These are phyloP conservation scores for Rugalucina vietnamica DNA, from an alignment of 2,888 invertebrate genomes.

Conservation along the genomic window DNA sequence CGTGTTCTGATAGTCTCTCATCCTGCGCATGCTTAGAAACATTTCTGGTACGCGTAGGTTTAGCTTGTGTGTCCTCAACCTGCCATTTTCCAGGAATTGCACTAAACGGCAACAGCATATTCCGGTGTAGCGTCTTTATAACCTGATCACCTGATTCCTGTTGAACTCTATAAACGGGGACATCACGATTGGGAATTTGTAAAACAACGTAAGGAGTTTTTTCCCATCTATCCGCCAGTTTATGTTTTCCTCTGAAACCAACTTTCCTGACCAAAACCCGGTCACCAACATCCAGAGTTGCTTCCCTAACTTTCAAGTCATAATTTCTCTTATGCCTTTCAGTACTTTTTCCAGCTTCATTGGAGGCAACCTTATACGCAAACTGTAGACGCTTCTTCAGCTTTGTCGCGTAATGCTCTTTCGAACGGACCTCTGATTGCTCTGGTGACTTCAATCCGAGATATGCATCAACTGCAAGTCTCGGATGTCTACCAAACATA, in stretches of 20 bases:
- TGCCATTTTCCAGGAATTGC: background rate
- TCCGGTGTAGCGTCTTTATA: conserved; percentile 9
- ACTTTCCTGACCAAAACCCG: conserved; percentile 25
- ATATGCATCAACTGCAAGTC: conserved; percentile 44
- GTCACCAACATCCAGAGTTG: conserved; percentile 13
- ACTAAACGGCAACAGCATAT: conserved; percentile 18
- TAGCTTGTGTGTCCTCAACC: background rate
- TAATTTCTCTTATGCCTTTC: conserved; percentile 16
- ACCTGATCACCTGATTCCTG: background rate
- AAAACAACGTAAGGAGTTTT: background rate
- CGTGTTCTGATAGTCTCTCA: background rate
- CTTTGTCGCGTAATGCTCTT: conserved; percentile 20
- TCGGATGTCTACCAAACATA: conserved; percentile 36
- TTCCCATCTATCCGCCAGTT: conserved; percentile 27
- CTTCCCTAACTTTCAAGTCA: background rate
- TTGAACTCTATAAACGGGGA: conserved; percentile 21
- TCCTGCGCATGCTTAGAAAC: background rate
- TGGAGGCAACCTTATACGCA: conserved; percentile 25
- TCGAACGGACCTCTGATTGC: background rate
- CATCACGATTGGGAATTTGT: conserved; percentile 1
- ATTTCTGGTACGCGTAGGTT: background rate
- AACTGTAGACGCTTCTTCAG: background rate
- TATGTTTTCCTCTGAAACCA: background rate
- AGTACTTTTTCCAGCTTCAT: background rate
- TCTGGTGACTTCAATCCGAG: conserved; percentile 5